Evolutionary conservation across 2,113 vertebrate species (phyloP).

Genomic region (Peromyscus californicus): DNA sequence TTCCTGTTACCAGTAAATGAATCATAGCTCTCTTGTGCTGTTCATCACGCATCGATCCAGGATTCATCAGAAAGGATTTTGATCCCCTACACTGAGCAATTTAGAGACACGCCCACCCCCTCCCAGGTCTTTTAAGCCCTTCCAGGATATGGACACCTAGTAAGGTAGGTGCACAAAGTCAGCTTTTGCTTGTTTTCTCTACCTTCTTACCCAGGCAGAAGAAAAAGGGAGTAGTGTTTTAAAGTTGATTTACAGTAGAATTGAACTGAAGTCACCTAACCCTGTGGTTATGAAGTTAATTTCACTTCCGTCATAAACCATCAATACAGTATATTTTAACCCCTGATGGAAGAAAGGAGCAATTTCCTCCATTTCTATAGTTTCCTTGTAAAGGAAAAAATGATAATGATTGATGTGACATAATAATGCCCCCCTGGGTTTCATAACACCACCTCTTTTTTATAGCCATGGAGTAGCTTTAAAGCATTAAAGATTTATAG

Average conservation of each 20-base stretch:
- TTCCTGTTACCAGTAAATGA: not conserved
- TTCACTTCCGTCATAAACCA: not conserved
- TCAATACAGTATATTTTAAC: not conserved
- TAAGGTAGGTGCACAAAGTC: not conserved
- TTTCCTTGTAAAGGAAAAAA: slow-evolving; percentile 60
- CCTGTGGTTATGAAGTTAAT: not conserved
- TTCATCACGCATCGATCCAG: not conserved
- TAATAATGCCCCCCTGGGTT: slow-evolving; percentile 56
- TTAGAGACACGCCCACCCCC: not conserved
- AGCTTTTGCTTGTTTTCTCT: not conserved
- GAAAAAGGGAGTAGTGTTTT: slow-evolving; percentile 36
- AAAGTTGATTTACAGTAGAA: not conserved
- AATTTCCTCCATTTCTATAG: not conserved
- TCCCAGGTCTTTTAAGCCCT: not conserved
- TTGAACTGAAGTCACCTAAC: slow-evolving; percentile 21
- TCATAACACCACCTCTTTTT: slow-evolving; percentile 45
- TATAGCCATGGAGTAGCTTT: slow-evolving; percentile 13
- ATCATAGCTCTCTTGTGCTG: not conserved
- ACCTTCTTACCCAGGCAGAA: slow-evolving; percentile 19
- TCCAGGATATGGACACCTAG: not conserved
- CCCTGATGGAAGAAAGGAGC: not conserved
- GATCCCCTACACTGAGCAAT: not conserved
- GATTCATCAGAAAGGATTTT: not conserved
- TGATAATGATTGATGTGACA: slow-evolving; percentile 55
- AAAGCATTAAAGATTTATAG: slow-evolving; percentile 59